These are phyloP conservation scores for Tylochromis polylepis DNA, from an alignment of 2,113 vertebrate species.

Conservation along the genomic window DNA sequence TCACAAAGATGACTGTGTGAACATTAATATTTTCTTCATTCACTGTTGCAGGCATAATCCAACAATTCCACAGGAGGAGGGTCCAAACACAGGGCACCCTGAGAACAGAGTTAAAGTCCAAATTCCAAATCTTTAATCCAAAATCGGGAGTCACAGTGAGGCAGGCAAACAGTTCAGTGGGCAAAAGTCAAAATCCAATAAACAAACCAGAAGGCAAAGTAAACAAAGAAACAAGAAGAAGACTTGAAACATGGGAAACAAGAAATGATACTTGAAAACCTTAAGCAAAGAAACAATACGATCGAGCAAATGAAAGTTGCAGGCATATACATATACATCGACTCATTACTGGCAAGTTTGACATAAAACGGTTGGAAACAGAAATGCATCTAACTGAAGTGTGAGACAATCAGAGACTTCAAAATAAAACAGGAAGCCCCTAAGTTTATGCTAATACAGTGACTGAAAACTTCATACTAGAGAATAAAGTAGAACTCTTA, in stretches of 20 bases:
- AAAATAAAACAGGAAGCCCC: background rate
- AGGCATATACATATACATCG: background rate
- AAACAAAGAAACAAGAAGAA: background rate
- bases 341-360: background rate
- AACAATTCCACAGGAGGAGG: background rate
- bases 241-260: background rate
- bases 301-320: background rate
- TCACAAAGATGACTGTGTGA: background rate
- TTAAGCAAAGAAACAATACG: background rate
- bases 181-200: background rate
- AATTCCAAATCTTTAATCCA: background rate
- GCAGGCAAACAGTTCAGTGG: background rate
- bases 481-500: too few relatives aligned
- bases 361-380: background rate
- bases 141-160: background rate
- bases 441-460: background rate
- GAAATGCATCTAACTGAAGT: background rate
- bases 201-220: background rate
- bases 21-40: background rate
- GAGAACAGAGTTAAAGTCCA: background rate
- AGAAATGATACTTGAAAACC: background rate
- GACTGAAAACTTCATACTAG: background rate
- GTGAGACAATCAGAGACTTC: background rate
- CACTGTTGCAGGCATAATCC: background rate
- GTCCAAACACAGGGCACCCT: background rate